Conservation (phyloP, 2,113 vertebrate genomes). For the Pollimyrus isidori region DNA sequence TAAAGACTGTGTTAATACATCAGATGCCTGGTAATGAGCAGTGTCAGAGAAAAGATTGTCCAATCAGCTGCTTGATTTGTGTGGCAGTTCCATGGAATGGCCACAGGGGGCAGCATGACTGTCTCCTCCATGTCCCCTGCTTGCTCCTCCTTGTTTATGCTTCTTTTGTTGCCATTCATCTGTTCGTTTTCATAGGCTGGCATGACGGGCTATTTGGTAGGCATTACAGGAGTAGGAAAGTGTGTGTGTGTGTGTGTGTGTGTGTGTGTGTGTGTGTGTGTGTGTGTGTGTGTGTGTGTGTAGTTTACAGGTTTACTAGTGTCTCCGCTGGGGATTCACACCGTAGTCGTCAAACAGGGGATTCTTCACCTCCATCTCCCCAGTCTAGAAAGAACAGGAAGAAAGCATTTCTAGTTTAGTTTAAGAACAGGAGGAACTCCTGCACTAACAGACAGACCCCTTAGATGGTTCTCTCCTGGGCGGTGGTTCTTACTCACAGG, state of each 20-base stretch:
- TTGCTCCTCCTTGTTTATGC: not conserved
- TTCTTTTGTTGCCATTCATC: not conserved
- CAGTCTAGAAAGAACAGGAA: conserved; percentile 61
- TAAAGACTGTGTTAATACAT: not conserved
- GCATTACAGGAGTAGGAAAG: not conserved
- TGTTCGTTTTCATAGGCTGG: not conserved
- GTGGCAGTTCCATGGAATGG: not conserved
- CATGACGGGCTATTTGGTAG: not conserved
- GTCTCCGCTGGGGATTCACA: conserved; percentile 53
- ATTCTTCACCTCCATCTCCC: conserved; percentile 98
- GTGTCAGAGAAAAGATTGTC: not conserved
- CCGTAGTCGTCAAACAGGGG: conserved; percentile 83
- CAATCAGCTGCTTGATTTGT: not conserved
- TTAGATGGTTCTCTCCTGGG: not conserved
- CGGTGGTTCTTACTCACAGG: conserved; percentile 62
- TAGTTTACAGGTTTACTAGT: conserved; percentile 52
- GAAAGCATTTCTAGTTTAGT: not conserved
- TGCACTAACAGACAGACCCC: not conserved
- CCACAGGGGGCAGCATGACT: conserved; percentile 4
- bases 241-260: not conserved
- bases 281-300: conserved; percentile 11
- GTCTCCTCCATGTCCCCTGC: not conserved
- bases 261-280: conserved; percentile 15
- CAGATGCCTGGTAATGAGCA: not conserved
- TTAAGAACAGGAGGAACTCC: not conserved